These are phyloP conservation scores for Hippopotamus amphibius DNA, from an alignment of 2,113 vertebrate species.

Conservation along the genomic window DNA sequence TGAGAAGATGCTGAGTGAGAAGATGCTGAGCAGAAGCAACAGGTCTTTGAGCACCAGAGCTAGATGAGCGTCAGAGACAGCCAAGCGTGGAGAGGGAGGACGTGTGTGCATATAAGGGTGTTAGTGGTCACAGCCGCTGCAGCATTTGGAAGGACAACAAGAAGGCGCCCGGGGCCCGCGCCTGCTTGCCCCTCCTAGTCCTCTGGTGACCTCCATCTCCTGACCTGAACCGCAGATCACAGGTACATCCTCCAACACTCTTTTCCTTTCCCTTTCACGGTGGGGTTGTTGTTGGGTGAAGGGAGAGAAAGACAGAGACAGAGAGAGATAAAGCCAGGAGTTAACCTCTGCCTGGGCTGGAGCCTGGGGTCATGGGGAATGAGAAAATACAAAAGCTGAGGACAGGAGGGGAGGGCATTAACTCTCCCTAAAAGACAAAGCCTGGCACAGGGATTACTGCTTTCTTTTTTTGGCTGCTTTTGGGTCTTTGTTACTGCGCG, in stretches of 20 bases:
- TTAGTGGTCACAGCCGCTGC: rapidly evolving
- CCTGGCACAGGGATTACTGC: no score
- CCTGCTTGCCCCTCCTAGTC: neutral
- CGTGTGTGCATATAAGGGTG: neutral
- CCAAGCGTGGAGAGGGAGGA: rapidly evolving
- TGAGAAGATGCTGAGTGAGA: neutral
- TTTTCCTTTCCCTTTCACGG: neutral
- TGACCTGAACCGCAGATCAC: neutral
- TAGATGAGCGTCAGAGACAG: neutral
- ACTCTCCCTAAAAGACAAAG: neutral
- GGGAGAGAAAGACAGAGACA: neutral
- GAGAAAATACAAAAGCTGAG: neutral
- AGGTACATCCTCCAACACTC: neutral
- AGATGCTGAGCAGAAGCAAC: neutral
- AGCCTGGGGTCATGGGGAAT: neutral
- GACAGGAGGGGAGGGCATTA: neutral
- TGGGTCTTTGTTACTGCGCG: no score
- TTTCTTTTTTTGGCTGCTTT: no score
- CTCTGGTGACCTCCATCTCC: neutral
- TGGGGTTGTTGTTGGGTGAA: neutral
- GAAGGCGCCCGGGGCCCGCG: neutral
- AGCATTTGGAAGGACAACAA: rapidly evolving
- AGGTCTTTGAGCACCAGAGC: neutral
- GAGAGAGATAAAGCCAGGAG: neutral
- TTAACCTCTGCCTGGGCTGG: neutral